Conservation (phyloP, 2,888 invertebrate species). For the Geotrupes spiniger region DNA sequence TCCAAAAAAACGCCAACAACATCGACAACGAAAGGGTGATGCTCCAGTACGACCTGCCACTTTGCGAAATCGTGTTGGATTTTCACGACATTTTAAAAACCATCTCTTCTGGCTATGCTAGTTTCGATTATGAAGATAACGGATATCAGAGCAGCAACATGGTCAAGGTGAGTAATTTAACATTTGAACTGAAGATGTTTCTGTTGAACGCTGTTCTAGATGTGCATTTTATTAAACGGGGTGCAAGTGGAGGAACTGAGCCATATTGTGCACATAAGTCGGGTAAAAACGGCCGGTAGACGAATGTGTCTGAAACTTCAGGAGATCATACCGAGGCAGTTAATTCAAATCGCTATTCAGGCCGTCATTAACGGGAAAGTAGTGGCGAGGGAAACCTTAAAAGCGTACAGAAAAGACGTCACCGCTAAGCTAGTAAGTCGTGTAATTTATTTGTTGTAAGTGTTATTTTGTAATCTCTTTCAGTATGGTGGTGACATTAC, state of each 20-base stretch:
- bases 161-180: constrained; percentile 64
- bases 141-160: constrained; percentile 78
- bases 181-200: background rate
- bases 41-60: constrained; percentile 79
- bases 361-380: constrained; percentile 77
- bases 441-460: background rate
- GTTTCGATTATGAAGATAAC: constrained; percentile 88
- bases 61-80: constrained; percentile 92
- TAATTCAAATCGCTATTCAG: constrained; percentile 85
- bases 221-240: constrained; percentile 78
- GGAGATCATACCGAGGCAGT: constrained; percentile 85
- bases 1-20: constrained; percentile 66
- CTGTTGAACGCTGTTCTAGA: constrained; percentile 51
- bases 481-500: constrained; percentile 93
- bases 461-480: no score
- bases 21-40: constrained; percentile 82
- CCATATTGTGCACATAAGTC: constrained; percentile 72
- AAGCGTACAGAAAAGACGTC: constrained; percentile 88
- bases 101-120: constrained; percentile 90
- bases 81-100: constrained; percentile 92
- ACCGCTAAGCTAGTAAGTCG: constrained; percentile 82
- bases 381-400: constrained; percentile 80
- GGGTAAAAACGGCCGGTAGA: constrained; percentile 63
- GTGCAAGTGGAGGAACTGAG: constrained; percentile 78
- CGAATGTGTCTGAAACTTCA: constrained; percentile 71